Conservation (phyloP, 2,888 invertebrate genomes). For the Erynnis tages region DNA sequence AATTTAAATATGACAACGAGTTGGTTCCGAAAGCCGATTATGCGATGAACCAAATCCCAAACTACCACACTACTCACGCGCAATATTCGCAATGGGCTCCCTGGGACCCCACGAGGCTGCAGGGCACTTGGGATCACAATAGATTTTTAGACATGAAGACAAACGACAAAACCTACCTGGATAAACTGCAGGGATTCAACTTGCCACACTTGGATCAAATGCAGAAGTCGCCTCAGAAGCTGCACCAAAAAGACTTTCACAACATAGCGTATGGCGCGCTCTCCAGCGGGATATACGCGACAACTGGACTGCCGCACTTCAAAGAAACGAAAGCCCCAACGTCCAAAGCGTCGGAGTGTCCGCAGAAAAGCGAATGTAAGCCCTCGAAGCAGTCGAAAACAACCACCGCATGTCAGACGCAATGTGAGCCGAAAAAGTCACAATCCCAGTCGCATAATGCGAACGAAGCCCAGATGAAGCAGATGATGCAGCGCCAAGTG, state of each 20-base stretch:
- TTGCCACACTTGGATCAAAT: slow-evolving; percentile 81
- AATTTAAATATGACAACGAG: slow-evolving; percentile 78
- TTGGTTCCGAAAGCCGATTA: slow-evolving; percentile 83
- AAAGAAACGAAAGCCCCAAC: slow-evolving; percentile 67
- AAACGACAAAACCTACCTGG: slow-evolving; percentile 80
- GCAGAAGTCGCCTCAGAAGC: slow-evolving; percentile 82
- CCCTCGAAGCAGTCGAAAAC: slow-evolving; percentile 70
- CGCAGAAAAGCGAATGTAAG: slow-evolving; percentile 69
- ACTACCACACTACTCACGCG: slow-evolving; percentile 83
- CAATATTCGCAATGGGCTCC: slow-evolving; percentile 85
- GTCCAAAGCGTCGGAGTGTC: slow-evolving; percentile 63
- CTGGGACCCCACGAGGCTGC: slow-evolving; percentile 78
- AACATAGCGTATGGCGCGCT: slow-evolving; percentile 72
- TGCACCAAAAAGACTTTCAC: slow-evolving; percentile 77
- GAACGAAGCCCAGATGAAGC: slow-evolving; percentile 65
- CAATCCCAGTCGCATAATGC: slow-evolving; percentile 38
- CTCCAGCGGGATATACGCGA: slow-evolving; percentile 64
- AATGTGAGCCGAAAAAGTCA: slow-evolving; percentile 68
- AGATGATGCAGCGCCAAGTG: slow-evolving; percentile 68
- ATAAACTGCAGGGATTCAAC: slow-evolving; percentile 82
- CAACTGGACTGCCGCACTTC: slow-evolving; percentile 66
- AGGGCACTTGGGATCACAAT: slow-evolving; percentile 78
- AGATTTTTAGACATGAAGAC: slow-evolving; percentile 74
- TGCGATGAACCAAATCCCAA: slow-evolving; percentile 84
- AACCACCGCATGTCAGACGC: slow-evolving; percentile 71